Evolutionary conservation across 2,113 vertebrate species (phyloP).

Genomic region (Megalops atlanticus): DNA sequence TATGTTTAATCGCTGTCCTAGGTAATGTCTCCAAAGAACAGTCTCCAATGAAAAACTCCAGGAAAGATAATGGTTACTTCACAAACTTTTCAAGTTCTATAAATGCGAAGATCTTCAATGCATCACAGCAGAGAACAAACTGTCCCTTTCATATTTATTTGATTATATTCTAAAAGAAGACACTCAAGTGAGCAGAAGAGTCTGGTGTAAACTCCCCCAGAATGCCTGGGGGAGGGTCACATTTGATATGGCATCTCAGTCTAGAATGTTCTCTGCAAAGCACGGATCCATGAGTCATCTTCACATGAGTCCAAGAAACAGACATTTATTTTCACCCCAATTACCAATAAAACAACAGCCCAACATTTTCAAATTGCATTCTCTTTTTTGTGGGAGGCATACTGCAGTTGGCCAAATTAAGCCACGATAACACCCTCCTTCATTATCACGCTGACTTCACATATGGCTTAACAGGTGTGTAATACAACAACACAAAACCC

Average conservation of each 20-base stretch:
- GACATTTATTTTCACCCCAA: constrained; percentile 41
- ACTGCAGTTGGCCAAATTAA: too few species aligned
- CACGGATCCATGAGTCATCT: background rate
- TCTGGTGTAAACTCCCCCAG: background rate
- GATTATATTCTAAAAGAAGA: constrained; percentile 7
- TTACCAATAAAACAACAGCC: constrained; percentile 57
- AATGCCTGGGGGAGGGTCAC: background rate
- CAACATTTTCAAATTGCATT: constrained; percentile 46
- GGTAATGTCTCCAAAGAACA: constrained; percentile 53
- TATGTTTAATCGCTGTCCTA: too few species aligned
- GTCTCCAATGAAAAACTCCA: background rate
- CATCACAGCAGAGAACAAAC: background rate
- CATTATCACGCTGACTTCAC: too few species aligned
- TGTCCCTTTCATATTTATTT: constrained; percentile 1
- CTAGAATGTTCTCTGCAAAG: background rate
- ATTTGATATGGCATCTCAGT: background rate
- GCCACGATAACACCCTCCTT: too few species aligned
- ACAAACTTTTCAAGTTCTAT: background rate
- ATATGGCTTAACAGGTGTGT: too few species aligned
- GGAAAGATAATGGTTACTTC: background rate
- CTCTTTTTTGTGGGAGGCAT: constrained; percentile 44
- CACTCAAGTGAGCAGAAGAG: background rate
- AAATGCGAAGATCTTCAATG: background rate
- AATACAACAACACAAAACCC: too few species aligned
- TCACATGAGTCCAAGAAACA: background rate